Conservation (phyloP, 2,888 invertebrate genomes). For the Dyspetes luteomarginatus region DNA sequence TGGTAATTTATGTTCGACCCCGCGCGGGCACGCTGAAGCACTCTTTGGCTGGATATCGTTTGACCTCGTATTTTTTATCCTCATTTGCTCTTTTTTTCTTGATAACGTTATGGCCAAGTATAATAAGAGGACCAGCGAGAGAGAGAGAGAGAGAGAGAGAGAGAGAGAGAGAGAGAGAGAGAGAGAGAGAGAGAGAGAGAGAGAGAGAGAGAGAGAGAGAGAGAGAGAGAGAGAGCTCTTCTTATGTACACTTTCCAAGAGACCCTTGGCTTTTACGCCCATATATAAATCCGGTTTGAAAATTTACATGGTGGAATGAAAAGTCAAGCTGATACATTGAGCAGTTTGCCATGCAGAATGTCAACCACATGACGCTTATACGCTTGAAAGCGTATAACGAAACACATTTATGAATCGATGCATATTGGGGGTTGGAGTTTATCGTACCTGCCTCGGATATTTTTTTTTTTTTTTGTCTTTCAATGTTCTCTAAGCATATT, state of each 20-base stretch:
- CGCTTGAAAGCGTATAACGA: no score
- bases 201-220: neutral
- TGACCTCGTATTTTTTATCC: constrained; percentile 37
- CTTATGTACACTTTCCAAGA: no score
- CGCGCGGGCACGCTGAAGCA: neutral
- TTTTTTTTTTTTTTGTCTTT: no score
- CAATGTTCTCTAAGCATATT: no score
- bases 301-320: constrained; percentile 23
- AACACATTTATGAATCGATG: no score
- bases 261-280: constrained; percentile 26
- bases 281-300: neutral
- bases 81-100: constrained; percentile 17
- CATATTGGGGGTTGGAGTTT: no score
- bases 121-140: neutral
- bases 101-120: neutral
- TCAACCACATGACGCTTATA: neutral
- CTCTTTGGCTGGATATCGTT: constrained; percentile 41
- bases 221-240: neutral
- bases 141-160: neutral
- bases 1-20: constrained; percentile 79
- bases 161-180: neutral
- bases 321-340: constrained; percentile 15
- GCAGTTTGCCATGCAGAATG: neutral
- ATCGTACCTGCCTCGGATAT: no score
- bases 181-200: neutral